Percentiles rank a stretch among this genome's conserved stretches.
Evolutionary conservation across 2,797 vertebrate genomes (phyloP).

Genomic region (Mormyrus proboscirostris): DNA sequence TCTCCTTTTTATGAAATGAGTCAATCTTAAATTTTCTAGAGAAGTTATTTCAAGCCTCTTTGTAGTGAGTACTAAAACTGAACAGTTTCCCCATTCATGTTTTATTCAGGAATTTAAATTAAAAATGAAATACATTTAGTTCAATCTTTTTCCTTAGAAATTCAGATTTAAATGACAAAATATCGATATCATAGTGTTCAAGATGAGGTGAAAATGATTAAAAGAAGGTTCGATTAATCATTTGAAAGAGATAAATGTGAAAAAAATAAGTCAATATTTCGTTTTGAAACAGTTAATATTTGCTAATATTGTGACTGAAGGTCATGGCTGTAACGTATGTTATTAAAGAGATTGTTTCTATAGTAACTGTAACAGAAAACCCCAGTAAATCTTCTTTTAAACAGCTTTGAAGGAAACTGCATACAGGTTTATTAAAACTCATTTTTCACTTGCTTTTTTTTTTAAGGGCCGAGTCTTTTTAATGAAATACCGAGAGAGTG

Average conservation of each 20-base stretch:
- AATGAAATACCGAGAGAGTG: neutral
- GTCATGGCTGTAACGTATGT: slow-evolving; percentile 5
- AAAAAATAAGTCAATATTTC: neutral
- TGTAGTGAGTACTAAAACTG: neutral
- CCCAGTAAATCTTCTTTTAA: neutral
- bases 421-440: slow-evolving; percentile 3
- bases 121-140: neutral
- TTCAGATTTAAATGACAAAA: neutral
- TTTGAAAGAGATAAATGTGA: neutral
- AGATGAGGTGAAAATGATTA: neutral
- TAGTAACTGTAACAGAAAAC: slow-evolving; percentile 8
- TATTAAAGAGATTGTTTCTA: neutral
- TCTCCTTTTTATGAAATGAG: neutral
- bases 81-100: slow-evolving; percentile 1
- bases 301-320: neutral
- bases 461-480: neutral
- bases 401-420: neutral
- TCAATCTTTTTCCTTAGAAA: neutral
- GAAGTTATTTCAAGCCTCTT: neutral
- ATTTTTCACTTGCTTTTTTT: neutral
- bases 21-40: neutral
- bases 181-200: neutral
- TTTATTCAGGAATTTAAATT: slow-evolving; percentile 2
- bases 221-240: neutral
- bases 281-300: neutral